Evolutionary conservation across 2,113 vertebrate species (phyloP).

Genomic region (Leptobrachium ailaonicum): DNA sequence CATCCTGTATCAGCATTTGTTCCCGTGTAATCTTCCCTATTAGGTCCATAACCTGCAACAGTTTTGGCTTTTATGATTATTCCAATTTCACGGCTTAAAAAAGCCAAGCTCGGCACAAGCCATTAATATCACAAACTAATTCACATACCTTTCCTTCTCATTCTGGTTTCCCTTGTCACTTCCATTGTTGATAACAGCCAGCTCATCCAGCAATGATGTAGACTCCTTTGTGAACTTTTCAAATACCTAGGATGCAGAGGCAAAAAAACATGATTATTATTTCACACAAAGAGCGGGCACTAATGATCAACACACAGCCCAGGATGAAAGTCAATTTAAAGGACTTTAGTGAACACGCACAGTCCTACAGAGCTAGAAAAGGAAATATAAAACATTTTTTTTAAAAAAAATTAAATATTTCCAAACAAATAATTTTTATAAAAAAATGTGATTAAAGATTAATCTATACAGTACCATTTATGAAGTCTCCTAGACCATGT

Average conservation of each 20-base stretch:
- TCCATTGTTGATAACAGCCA: constrained; percentile 91
- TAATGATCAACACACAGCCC: neutral
- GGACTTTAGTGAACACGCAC: too few species aligned
- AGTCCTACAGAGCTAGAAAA: too few species aligned
- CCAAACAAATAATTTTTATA: too few species aligned
- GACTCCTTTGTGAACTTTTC: constrained; percentile 98
- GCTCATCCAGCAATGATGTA: constrained; percentile 90
- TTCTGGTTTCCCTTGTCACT: constrained; percentile 83
- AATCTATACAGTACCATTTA: too few species aligned
- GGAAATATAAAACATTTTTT: too few species aligned
- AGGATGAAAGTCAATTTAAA: neutral
- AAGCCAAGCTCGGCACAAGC: constrained; percentile 12
- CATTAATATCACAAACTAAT: constrained; percentile 1
- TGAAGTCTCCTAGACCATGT: too few species aligned
- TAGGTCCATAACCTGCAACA: too few species aligned
- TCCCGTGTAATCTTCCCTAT: too few species aligned
- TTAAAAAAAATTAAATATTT: too few species aligned
- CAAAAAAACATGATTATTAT: constrained; percentile 21
- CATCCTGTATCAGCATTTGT: too few species aligned
- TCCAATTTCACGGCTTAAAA: constrained; percentile 1
- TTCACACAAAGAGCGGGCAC: neutral
- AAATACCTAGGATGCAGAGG: constrained; percentile 78
- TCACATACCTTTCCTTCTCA: constrained; percentile 85
- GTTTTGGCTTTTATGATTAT: neutral
- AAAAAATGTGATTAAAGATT: too few species aligned